Evolutionary conservation across 2,113 vertebrate genomes (phyloP), one percentile per base, ranked within the genome.

Genomic region (Oncorhynchus masou): DNA sequence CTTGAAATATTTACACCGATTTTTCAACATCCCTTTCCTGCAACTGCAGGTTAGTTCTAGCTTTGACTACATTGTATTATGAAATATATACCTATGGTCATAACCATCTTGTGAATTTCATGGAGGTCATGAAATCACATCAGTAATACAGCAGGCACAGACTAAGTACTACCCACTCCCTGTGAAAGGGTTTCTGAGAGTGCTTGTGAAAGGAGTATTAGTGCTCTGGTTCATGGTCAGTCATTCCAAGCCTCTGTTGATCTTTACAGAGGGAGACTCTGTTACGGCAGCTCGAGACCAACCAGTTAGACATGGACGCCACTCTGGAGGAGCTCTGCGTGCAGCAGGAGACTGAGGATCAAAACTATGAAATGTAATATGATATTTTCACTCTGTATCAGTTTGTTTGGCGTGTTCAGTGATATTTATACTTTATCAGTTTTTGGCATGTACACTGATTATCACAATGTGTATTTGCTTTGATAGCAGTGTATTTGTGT

Each of bases 1-100:
- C 70, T 88, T 99, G 70, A 99, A 99, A 87, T 98, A 98, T 79
- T 91, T 99, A 51, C 98, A 99, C 87, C 94, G 96, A 75, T 99
- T 99, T 90, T 98, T 99, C 93, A 99, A 99, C 86, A 98, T 99
- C 82, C 98, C 98, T 3, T 99, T 99, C 86, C 89, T 99, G 75
- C 98, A 99, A 87, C 94, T 99, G 0, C 98, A 99, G 96, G 98
- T 99, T 45, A 85, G 88, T 62, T 8, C 24, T 31, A 1, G 1
- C 5, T 71, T 54, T 11, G 9, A 45, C 39, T 45, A 45, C 9
- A 45, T 11, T 54, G 51, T 54, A 54, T 16, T 16, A 16, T 39
- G 70, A 99, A 99, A 87, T 98, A 98, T 79, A 91, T 99, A 49
- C 98, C 51, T 54, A 19, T 54, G 51, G 51, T 54, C 49, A 54